Evolutionary conservation across 2,888 invertebrate genomes (phyloP), one percentile per base, ranked within the genome.

Genomic region (Xestia xanthographa): DNA sequence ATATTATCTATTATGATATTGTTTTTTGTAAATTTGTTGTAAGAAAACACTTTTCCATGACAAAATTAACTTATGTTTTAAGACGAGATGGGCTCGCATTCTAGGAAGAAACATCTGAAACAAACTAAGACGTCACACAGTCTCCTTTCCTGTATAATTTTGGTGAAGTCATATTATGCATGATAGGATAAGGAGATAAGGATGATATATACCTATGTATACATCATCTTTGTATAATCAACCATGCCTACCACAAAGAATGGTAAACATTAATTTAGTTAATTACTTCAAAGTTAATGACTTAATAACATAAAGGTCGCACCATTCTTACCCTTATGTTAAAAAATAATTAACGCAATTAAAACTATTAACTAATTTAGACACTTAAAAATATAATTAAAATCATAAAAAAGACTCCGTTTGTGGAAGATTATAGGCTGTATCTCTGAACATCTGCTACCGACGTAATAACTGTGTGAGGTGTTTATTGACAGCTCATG

Each of bases 301-400:
- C 82, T 70, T 81, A 85, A 83, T 81, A 50, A 67, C 66, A 34
- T 50, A 58, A 66, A 70, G 53, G 69, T 66, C 63, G 60, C 48
- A 45, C 26, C 34, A 69, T 81, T 68, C 0, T 58, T 65, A 60
- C 60, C 70, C 66, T 60, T 67, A 43, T 73, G 66, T 48, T 66
- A 14, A 48, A 41, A 29, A 70, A 38, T 62, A 53, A 72, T 75
- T 68, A 66, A 60, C 56, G 43, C 68, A 68, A 66, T 65, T 66
- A 48, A 45, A 38, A 22, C 3, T 14, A 45, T 78, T 67, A 68
- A 58, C 14, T 56, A 29, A 68, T 80, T 71, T 60, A 74, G 45
- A 58, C 9, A 73, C 29, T 69, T 45, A 34, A 26, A 60, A 58
- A 48, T 26, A 22, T 45, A n/a, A 53, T 60, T 20, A 17, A 63